Evolutionary conservation across 2,888 invertebrate genomes (phyloP).

Genomic region (Drosophila acutilabella): DNA sequence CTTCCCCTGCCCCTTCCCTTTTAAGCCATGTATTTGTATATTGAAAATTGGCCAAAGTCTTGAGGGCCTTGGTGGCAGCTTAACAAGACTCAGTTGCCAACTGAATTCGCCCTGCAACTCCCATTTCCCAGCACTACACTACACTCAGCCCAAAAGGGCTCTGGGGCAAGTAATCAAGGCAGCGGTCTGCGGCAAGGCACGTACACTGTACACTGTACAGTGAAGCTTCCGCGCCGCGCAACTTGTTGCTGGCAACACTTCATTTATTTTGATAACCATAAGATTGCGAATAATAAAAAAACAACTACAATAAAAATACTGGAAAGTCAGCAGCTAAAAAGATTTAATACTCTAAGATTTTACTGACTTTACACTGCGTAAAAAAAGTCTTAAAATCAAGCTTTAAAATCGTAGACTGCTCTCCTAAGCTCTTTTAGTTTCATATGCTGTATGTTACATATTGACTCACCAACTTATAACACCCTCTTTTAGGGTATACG

Average conservation of each 20-base stretch:
- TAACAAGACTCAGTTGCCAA: constrained; percentile 42
- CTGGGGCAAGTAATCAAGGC: constrained; percentile 20
- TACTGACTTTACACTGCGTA: too few relatives aligned
- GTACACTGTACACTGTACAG: constrained; percentile 33
- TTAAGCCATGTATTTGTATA: constrained; percentile 67
- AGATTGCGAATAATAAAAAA: constrained; percentile 68
- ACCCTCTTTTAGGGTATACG: not conserved
- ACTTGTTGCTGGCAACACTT: constrained; percentile 79
- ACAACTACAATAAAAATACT: constrained; percentile 1
- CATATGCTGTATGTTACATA: not conserved
- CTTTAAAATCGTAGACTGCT: too few relatives aligned
- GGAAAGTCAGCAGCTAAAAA: not conserved
- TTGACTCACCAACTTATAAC: not conserved
- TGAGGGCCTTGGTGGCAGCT: constrained; percentile 36
- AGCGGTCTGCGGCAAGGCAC: constrained; percentile 54
- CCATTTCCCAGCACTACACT: constrained; percentile 6
- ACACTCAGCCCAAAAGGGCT: constrained; percentile 6
- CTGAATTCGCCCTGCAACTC: constrained; percentile 22
- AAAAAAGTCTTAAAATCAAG: too few relatives aligned
- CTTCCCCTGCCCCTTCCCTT: not conserved
- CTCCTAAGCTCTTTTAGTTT: too few relatives aligned
- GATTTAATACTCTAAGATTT: too few relatives aligned
- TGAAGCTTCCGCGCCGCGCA: constrained; percentile 69
- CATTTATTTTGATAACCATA: constrained; percentile 81
- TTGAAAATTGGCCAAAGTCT: constrained; percentile 54